Conservation (phyloP, 2,797 vertebrate species). For the Helarctos malayanus region DNA sequence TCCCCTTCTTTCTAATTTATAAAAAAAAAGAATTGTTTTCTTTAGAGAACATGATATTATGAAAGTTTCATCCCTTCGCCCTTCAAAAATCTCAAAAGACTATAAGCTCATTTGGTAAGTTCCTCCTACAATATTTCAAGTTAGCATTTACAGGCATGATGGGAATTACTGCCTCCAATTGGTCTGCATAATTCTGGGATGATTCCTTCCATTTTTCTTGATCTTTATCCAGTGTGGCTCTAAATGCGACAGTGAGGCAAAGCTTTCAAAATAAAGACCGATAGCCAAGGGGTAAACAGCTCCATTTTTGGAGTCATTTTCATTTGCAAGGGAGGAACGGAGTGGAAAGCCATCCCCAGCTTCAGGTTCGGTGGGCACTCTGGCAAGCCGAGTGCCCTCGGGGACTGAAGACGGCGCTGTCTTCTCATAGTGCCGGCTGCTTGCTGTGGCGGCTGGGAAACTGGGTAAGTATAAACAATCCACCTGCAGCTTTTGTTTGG, state of each 20-base stretch:
- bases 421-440: conserved; percentile 78
- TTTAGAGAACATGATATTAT: conserved; percentile 27
- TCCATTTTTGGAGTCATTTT: conserved; percentile 16
- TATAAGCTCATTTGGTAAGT: not conserved
- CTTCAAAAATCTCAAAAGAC: conserved; percentile 57
- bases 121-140: conserved; percentile 52
- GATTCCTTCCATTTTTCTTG: not conserved
- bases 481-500: conserved; percentile 87
- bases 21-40: not conserved
- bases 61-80: not conserved
- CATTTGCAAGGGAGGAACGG: conserved; percentile 1
- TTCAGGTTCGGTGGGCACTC: conserved; percentile 43
- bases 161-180: conserved; percentile 49
- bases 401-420: conserved; percentile 94
- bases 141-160: conserved; percentile 60
- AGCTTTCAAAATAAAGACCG: not conserved
- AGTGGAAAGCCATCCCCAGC: not conserved
- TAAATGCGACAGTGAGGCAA: not conserved
- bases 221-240: not conserved
- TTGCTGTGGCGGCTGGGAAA: conserved; percentile 72
- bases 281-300: not conserved
- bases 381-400: not conserved
- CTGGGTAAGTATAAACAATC: conserved; percentile 86
- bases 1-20: not conserved
- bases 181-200: conserved; percentile 44